Evolutionary conservation across 2,797 vertebrate genomes (phyloP).

Genomic region (Diplodus sargus): DNA sequence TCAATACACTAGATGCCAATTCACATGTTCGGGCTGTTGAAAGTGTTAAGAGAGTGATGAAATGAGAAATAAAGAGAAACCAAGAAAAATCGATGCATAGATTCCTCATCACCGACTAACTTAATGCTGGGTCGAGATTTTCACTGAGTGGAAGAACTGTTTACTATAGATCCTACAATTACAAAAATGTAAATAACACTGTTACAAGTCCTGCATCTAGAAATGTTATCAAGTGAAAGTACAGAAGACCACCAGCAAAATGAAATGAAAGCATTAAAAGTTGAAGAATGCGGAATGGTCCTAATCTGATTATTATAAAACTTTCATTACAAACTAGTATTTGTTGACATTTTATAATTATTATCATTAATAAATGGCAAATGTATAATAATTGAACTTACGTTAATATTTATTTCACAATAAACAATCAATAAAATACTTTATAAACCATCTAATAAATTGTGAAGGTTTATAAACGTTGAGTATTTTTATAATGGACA

Average conservation of each 20-base stretch:
- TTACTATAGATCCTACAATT: not conserved
- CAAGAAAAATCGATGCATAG: conserved; percentile 22
- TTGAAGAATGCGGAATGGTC: not conserved
- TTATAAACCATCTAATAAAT: no score
- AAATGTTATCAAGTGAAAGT: not conserved
- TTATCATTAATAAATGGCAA: no score
- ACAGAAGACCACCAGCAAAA: not conserved
- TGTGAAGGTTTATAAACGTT: no score
- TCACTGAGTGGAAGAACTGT: not conserved
- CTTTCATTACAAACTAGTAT: not conserved
- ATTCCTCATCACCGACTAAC: conserved; percentile 5
- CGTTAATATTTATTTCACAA: no score
- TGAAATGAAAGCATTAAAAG: not conserved
- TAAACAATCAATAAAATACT: no score
- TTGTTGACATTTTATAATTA: no score
- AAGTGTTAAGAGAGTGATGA: conserved; percentile 40
- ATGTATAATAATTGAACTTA: no score
- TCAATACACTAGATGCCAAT: conserved; percentile 35
- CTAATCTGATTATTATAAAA: not conserved
- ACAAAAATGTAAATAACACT: not conserved
- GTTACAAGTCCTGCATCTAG: not conserved
- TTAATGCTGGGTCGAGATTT: not conserved
- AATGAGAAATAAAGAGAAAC: conserved; percentile 15
- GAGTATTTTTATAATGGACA: no score
- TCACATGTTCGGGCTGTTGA: conserved; percentile 38